Evolutionary conservation across 2,888 invertebrate genomes (phyloP), one percentile per base, ranked within the genome.

Genomic region (Pterostichus madidus): DNA sequence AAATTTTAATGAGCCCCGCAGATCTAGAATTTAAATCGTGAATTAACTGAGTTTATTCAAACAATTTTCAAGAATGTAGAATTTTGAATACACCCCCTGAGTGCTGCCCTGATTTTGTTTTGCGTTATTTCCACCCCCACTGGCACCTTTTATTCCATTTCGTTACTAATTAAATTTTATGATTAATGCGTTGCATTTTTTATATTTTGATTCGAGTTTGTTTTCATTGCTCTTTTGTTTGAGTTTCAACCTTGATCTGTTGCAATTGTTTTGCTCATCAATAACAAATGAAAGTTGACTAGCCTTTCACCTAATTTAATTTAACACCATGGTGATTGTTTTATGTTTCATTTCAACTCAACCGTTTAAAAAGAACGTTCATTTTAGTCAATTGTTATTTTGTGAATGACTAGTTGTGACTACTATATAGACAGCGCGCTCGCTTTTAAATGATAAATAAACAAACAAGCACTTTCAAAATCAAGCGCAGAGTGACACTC

Each of bases 1-100:
- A 80, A 71, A 80, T 80, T 80, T 80, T 80, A 80, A 80, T 80
- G 80, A 73, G 61, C 78, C 24, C 44, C 11, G 17, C 79, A 68
- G 32, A 80, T 80, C 53, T 81, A 73, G 46, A 73, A 75, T 75
- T 56, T 59, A 75, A 56, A 56, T 39, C 59, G 39, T 13, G 39
- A 56, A 56, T 77, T 77, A 77, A 35, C 31, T 31, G 5, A 31
- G 24, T 52, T 52, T 75, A 31, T 52, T 75, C n/a, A 0, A 13
- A n/a, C 44, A 24, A 64, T 49, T 73, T 73, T 46, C 49, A 73
- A 73, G 73, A 73, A 44, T 73, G 24, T 10, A 71, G 24, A 44
- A 44, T 46, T 61, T 61, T 10, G 17, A 24, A 17, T 6, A 64
- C 39, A 46, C 13, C 75, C 52, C 68, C 39, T 71, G 68, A 7